Percentiles rank a stretch among this genome's conserved stretches.
These are phyloP conservation scores for Hermetia illucens DNA, from an alignment of 1,140 invertebrate species.

Conservation along the genomic window DNA sequence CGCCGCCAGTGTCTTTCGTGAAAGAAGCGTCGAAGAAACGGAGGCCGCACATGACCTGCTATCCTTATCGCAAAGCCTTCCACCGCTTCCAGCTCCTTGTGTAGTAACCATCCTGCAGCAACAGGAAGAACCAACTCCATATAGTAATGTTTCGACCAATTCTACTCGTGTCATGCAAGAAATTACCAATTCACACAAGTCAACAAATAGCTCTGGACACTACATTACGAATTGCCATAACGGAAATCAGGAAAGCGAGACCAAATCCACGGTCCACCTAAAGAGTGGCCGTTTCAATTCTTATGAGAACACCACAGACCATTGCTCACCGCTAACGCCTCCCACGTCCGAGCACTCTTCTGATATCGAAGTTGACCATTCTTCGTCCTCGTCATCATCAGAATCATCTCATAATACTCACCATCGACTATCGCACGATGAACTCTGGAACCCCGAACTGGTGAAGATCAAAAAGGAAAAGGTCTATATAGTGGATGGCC, in stretches of 20 bases:
- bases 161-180: too few relatives aligned
- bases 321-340: constrained; percentile 41
- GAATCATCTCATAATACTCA: constrained; percentile 22
- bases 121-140: constrained; percentile 13
- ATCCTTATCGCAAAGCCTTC: constrained; percentile 62
- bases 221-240: too few relatives aligned
- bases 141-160: too few relatives aligned
- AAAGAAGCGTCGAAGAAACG: constrained; percentile 60
- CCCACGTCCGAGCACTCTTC: constrained; percentile 58
- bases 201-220: too few relatives aligned
- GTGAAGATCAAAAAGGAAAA: constrained; percentile 12
- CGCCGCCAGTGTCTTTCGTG: constrained; percentile 35
- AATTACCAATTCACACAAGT: too few relatives aligned
- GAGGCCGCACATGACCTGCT: constrained; percentile 75
- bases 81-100: constrained; percentile 52
- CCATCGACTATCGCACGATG: constrained; percentile 5
- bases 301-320: constrained; percentile 17
- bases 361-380: constrained; percentile 41
- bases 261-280: constrained; percentile 14
- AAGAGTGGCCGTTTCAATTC: constrained; percentile 4
- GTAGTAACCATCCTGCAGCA: constrained; percentile 40
- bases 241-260: constrained; percentile 9
- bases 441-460: constrained; percentile 22
- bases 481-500: neutral
- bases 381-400: constrained; percentile 31